Conservation (phyloP, 2,113 vertebrate genomes). For the Bos indicus region DNA sequence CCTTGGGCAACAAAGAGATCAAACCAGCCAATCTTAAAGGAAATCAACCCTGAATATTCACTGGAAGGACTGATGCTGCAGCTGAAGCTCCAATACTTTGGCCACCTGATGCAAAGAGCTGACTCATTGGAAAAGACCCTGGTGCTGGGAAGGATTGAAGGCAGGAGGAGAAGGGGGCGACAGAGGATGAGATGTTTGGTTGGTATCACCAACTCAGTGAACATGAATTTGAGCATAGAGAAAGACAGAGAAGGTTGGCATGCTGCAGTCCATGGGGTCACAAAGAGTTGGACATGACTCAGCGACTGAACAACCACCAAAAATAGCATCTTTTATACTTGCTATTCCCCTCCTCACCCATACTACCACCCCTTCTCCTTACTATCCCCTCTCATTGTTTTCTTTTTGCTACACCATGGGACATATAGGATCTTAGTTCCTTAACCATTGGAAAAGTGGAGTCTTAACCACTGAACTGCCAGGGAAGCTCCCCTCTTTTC, state of each 20-base stretch:
- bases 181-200: background rate
- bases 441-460: background rate
- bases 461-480: background rate
- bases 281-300: background rate
- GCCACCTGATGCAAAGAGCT: background rate
- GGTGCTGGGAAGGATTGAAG: background rate
- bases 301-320: background rate
- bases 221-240: background rate
- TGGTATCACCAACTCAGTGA: background rate
- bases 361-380: too few relatives aligned
- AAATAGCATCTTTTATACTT: background rate
- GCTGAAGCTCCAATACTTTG: background rate
- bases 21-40: background rate
- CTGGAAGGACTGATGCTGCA: background rate
- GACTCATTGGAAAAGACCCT: background rate
- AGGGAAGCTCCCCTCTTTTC: background rate
- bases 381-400: rapidly evolving
- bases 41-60: background rate
- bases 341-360: background rate
- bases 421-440: background rate
- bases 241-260: background rate
- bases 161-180: background rate
- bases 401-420: background rate
- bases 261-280: background rate
- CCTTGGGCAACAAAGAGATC: background rate